These are phyloP conservation scores for Phocides pigmalion DNA, from an alignment of 1,140 invertebrate species.

Conservation along the genomic window DNA sequence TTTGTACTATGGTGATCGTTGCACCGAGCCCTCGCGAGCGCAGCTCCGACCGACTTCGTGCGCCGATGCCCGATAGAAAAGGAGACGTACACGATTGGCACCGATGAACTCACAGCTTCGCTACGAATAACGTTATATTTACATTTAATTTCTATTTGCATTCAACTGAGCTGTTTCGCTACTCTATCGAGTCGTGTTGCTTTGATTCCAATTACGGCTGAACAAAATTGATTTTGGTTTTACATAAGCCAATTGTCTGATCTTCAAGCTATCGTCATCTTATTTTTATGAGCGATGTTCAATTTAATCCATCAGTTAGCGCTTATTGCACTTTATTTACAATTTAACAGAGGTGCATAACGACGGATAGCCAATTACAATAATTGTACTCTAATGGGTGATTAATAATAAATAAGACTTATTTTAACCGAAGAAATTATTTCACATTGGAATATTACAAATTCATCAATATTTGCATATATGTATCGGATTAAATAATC, in stretches of 20 bases:
- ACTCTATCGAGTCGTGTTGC: conserved; percentile 28
- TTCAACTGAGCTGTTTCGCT: conserved; percentile 31
- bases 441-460: too few relatives aligned
- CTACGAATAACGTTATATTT: conserved; percentile 59
- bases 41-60: conserved; percentile 49
- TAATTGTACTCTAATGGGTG: too few relatives aligned
- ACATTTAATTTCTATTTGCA: conserved; percentile 49
- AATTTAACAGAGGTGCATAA: too few relatives aligned
- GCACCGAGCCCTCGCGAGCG: conserved; percentile 32
- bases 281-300: not conserved
- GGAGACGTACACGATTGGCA: conserved; percentile 62
- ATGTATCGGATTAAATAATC: too few relatives aligned
- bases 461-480: too few relatives aligned
- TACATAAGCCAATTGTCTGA: conserved; percentile 1
- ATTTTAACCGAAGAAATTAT: too few relatives aligned
- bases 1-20: conserved; percentile 1
- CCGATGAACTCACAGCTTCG: conserved; percentile 54
- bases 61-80: conserved; percentile 62
- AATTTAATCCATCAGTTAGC: too few relatives aligned
- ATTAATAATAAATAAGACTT: too few relatives aligned
- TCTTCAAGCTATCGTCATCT: not conserved
- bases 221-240: conserved; percentile 23
- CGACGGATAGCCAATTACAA: too few relatives aligned
- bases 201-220: conserved; percentile 22
- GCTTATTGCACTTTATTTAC: too few relatives aligned